phyloP scores from a whole-genome alignment of 2,113 vertebrate genomes.

The Orcinus orca region DNA sequence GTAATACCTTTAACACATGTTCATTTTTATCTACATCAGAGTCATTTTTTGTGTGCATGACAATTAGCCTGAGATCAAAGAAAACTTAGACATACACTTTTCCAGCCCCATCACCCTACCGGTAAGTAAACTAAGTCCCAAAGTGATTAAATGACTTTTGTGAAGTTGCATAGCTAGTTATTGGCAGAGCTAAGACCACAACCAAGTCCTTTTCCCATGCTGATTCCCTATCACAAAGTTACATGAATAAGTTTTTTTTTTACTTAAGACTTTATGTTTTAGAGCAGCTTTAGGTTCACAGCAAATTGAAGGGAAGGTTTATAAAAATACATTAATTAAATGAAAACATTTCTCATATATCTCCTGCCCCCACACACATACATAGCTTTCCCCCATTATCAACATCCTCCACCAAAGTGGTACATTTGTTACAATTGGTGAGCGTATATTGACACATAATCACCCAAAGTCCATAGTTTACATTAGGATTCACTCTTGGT shows the following conservation, averaged over 20 bases:
- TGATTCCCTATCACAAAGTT: neutral
- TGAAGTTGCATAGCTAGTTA: neutral
- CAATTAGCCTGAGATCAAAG: neutral
- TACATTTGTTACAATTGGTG: neutral
- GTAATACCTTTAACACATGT: neutral
- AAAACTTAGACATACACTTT: neutral
- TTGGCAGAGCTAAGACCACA: neutral
- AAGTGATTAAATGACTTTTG: neutral
- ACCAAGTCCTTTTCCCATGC: neutral
- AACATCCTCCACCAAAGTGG: neutral
- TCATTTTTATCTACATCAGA: neutral
- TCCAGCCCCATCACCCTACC: neutral
- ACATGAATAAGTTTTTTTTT: neutral
- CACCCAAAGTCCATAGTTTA: neutral
- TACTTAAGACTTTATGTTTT: neutral
- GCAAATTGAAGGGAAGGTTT: neutral
- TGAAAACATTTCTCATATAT: neutral
- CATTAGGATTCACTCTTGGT: neutral
- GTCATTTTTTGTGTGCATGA: neutral
- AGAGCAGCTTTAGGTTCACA: neutral
- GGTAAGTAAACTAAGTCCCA: neutral
- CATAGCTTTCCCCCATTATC: neutral
- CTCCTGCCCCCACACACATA: neutral
- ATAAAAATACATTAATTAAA: too few species aligned
- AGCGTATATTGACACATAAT: neutral